phyloP scores from a whole-genome alignment of 2,797 vertebrate genomes.

The Anguilla anguilla region DNA sequence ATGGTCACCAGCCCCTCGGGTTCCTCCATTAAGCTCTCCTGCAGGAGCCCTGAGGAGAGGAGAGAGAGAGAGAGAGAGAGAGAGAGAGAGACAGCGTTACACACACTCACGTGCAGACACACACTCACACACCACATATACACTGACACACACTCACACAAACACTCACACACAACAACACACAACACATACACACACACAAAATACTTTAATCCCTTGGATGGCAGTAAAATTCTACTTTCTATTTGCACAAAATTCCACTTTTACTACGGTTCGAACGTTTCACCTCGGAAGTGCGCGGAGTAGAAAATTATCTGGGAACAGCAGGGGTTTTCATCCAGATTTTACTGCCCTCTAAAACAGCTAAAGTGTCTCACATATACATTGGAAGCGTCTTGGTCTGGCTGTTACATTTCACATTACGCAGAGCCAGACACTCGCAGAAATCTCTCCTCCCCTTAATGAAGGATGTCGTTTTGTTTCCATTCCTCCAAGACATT shows the following conservation, averaged over 20 bases:
- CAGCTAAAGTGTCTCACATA: too few relatives aligned
- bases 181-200: conserved; percentile 9
- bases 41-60: conserved; percentile 78
- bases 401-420: background rate
- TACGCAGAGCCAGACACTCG: background rate
- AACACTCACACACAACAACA: conserved; percentile 41
- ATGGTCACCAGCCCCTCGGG: conserved; percentile 90
- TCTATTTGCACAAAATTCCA: background rate
- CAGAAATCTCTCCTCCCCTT: conserved; percentile 35
- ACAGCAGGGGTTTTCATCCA: background rate
- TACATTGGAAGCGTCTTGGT: too few relatives aligned
- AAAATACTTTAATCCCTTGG: background rate
- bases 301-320: background rate
- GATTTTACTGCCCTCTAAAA: too few relatives aligned
- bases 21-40: conserved; percentile 89
- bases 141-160: conserved; percentile 38
- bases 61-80: background rate
- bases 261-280: background rate
- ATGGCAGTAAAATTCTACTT: background rate
- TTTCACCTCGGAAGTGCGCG: background rate
- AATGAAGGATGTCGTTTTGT: conserved; percentile 44
- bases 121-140: conserved; percentile 41
- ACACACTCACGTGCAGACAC: background rate
- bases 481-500: background rate
- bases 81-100: background rate